A percentile compares a stretch with the other conserved stretches of the same genome.
Conservation (phyloP, 2,888 invertebrate species). For the Steinernema carpocapsae region DNA sequence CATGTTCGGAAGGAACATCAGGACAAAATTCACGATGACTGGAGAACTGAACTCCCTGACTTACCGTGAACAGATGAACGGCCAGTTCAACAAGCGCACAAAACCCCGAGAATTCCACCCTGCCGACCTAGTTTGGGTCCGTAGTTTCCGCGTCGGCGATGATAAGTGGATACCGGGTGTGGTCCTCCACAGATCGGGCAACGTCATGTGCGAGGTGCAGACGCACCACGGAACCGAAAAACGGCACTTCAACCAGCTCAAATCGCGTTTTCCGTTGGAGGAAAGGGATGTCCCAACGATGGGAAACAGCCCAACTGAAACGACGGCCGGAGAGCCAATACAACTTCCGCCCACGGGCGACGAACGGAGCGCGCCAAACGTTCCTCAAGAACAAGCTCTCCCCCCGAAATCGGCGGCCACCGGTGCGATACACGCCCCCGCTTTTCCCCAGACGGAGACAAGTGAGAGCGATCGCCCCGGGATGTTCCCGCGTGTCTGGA, state of each 20-base stretch:
- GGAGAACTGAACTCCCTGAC: neutral
- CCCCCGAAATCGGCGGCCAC: neutral
- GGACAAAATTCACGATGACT: neutral
- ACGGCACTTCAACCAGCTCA: neutral
- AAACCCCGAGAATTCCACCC: neutral
- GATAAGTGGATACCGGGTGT: neutral
- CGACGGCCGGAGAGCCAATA: neutral
- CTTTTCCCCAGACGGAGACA: neutral
- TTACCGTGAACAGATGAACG: neutral
- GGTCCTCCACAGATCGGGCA: neutral
- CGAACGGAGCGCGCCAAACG: neutral
- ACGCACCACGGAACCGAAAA: neutral
- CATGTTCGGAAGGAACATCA: conserved; percentile 39
- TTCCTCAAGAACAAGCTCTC: neutral
- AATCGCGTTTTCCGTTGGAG: neutral
- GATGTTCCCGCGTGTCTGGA: neutral
- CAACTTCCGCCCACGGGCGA: neutral
- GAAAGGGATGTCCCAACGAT: neutral
- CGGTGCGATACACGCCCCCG: neutral
- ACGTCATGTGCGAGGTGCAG: neutral
- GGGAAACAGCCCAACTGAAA: neutral
- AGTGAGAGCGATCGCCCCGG: neutral
- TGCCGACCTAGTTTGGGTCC: neutral
- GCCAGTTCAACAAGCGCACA: neutral
- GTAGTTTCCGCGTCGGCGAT: neutral